Evolutionary conservation across 2,113 vertebrate species (phyloP).

Genomic region (Anoplopoma fimbria): DNA sequence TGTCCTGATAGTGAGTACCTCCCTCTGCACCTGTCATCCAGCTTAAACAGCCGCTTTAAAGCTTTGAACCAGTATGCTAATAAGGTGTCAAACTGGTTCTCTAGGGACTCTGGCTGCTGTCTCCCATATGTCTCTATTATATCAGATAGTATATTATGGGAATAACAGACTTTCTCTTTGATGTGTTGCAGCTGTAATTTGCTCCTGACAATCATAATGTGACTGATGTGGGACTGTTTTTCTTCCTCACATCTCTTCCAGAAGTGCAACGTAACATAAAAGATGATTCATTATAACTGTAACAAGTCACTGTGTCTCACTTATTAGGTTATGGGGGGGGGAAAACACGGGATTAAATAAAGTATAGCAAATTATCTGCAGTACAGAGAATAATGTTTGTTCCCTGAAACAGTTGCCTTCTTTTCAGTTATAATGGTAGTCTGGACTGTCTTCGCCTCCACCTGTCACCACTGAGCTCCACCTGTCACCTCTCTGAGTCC

Average conservation of each 20-base stretch:
- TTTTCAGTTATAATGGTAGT: slow-evolving; percentile 4
- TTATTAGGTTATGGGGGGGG: not conserved
- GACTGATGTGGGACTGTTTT: slow-evolving; percentile 28
- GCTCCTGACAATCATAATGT: slow-evolving; percentile 52
- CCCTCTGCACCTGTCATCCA: slow-evolving; percentile 74
- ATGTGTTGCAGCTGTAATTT: slow-evolving; percentile 60
- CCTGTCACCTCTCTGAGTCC: slow-evolving; percentile 51
- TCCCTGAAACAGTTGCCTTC: not conserved
- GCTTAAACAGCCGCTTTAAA: slow-evolving; percentile 68
- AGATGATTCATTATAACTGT: not conserved
- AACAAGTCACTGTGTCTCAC: not conserved
- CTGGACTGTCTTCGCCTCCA: slow-evolving; percentile 27
- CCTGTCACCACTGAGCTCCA: slow-evolving; percentile 57
- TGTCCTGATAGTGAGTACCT: slow-evolving; percentile 93
- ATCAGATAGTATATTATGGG: slow-evolving; percentile 40
- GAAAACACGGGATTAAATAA: not conserved
- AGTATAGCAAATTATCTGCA: not conserved
- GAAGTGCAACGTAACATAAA: not conserved
- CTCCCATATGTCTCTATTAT: slow-evolving; percentile 63
- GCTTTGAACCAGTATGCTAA: slow-evolving; percentile 61
- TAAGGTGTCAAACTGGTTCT: slow-evolving; percentile 65
- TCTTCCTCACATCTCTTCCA: slow-evolving; percentile 2
- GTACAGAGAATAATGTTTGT: not conserved
- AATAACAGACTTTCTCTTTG: slow-evolving; percentile 46
- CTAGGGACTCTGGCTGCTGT: slow-evolving; percentile 58